phyloP scores from a whole-genome alignment of 2,888 invertebrate species.

The Eupithecia abbreviata region DNA sequence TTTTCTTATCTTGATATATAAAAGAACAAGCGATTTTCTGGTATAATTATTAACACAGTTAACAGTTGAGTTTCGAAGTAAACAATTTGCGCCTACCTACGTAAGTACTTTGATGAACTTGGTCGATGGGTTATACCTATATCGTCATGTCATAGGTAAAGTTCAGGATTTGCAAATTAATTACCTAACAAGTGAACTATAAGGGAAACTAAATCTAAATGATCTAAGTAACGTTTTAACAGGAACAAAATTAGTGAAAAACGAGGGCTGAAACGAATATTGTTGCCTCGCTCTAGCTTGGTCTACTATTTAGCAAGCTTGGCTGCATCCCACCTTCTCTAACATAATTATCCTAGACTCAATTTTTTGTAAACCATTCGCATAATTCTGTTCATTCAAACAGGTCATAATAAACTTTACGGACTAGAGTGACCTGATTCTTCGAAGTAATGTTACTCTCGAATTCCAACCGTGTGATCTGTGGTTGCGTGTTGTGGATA shows the following conservation, averaged over 20 bases:
- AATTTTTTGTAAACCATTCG: background rate
- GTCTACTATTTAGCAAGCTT: background rate
- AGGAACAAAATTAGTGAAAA: background rate
- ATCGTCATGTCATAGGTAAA: too few species aligned
- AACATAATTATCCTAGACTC: background rate
- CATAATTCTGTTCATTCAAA: background rate
- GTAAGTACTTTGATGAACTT: too few species aligned
- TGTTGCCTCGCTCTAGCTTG: background rate
- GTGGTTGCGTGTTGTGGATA: conserved; percentile 25
- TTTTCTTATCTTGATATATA: too few species aligned
- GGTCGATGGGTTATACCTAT: too few species aligned
- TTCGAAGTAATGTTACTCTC: conserved; percentile 10
- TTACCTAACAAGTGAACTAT: background rate
- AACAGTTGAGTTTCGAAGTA: too few species aligned
- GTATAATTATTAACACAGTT: too few species aligned
- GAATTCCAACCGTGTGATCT: conserved; percentile 27
- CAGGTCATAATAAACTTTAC: background rate
- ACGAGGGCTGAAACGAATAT: background rate
- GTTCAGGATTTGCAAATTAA: too few species aligned
- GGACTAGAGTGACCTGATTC: conserved; percentile 19
- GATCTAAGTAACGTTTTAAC: background rate
- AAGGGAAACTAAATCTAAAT: background rate
- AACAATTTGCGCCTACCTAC: too few species aligned
- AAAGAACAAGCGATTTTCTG: too few species aligned
- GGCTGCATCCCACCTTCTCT: background rate